These are phyloP conservation scores for Cyanoliseus patagonus DNA, from an alignment of 2,113 vertebrate species.

Conservation along the genomic window DNA sequence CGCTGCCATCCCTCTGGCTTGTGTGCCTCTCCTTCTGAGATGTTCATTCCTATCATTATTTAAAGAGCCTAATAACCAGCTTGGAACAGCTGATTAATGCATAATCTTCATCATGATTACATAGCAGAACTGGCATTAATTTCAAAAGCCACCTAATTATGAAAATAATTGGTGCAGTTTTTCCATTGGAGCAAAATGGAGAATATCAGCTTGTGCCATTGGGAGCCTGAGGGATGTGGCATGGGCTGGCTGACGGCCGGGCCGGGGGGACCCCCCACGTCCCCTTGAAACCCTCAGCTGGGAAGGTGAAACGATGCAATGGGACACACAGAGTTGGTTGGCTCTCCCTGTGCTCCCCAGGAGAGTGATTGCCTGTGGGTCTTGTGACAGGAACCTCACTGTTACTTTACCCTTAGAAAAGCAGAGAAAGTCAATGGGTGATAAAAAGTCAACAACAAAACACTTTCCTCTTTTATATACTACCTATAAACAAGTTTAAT, in stretches of 20 bases:
- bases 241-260: background rate
- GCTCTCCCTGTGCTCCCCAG: background rate
- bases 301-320: background rate
- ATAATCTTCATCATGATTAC: constrained; percentile 82
- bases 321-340: background rate
- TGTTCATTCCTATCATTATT: constrained; percentile 66
- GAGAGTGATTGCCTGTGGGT: fast-evolving
- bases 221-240: background rate
- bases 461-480: background rate
- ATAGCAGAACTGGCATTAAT: constrained; percentile 81
- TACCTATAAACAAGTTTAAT: background rate
- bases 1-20: background rate
- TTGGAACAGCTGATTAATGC: constrained; percentile 80
- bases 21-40: constrained; percentile 38
- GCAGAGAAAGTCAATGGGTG: background rate
- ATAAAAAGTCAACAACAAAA: background rate
- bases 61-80: constrained; percentile 80
- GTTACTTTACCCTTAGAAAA: fast-evolving
- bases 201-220: background rate
- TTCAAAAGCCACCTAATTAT: constrained; percentile 80
- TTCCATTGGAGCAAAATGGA: constrained; percentile 71
- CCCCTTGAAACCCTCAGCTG: background rate
- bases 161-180: constrained; percentile 79
- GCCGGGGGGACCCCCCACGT: background rate
- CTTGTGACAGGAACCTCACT: background rate